Base-by-base conservation (phyloP, 2,797 vertebrate species). In the Garrulus glandarius region DNA sequence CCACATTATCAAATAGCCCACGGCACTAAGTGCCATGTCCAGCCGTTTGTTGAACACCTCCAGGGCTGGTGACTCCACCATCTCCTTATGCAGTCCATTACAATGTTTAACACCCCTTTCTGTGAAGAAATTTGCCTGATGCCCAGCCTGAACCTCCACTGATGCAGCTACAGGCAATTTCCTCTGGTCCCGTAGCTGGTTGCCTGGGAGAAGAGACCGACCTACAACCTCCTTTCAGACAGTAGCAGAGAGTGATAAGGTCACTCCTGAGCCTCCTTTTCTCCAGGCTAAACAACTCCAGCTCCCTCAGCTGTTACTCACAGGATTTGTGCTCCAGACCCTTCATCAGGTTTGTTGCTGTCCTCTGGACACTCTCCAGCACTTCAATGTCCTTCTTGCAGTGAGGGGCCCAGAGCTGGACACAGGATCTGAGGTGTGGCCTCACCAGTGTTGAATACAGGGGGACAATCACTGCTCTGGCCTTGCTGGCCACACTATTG, bases 391-490 rank as follows among this genome's bases (percentile, higher is more conserved):
- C 50, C 29, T 26, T 67, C 32, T 39, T 46, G 29, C 10, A 30
- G 20, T 19, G 57, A 16, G 4, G 0, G 26, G 4, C 12, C 15
- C n/a, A 46, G 30, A 84, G 11, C 30, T 34, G 30, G 7, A 39
- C 39, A 11, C 22, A 46, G n/a, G 6, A 27, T 5, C 29, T 0
- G 0, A 71, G 11, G 1, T 39, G 30, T 1, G 5, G 18, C 59
- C 34, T 46, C 50, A 34, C 8, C 65, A 64, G 17, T 19, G 5
- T 7, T 0, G 0, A 34, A 13, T 3, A 20, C 30, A 57, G 15
- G 3, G 34, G 13, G 0, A 32, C 11, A 52, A 15, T 41, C 52
- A 0, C 39, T 53, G 13, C 19, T 13, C 22, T 59, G 22, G 1
- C 0, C 15, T 52, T 78, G 46, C 52, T 53, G 30, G 21, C 9